Conservation (phyloP, 2,888 invertebrate genomes). For the Parascotia fuliginaria region DNA sequence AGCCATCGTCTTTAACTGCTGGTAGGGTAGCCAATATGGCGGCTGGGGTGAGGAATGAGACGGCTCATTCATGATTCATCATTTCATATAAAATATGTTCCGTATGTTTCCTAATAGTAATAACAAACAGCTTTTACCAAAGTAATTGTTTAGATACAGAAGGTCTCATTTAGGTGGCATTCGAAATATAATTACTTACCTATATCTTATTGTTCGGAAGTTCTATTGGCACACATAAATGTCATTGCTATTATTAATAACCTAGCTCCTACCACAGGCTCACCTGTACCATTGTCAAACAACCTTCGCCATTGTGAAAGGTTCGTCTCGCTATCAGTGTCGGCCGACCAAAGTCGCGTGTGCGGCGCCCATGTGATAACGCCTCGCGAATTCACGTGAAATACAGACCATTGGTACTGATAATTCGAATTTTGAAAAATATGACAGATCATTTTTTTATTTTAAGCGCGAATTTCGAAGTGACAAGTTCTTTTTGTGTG, state of each 20-base stretch:
- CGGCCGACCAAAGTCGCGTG: constrained; percentile 30
- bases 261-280: constrained; percentile 20
- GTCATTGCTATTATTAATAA: constrained; percentile 24
- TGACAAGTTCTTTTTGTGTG: background rate
- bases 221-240: no score
- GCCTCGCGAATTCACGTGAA: constrained; percentile 8
- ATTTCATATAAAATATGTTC: no score
- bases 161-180: no score
- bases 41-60: no score
- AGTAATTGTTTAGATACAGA: no score
- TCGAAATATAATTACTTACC: no score
- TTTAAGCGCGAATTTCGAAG: background rate
- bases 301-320: constrained; percentile 41
- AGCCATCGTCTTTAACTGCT: no score
- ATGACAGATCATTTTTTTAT: background rate
- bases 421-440: background rate
- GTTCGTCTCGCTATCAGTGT: constrained; percentile 20
- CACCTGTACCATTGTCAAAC: constrained; percentile 23
- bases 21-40: no score
- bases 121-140: no score
- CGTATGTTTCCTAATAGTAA: no score
- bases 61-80: no score
- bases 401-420: background rate
- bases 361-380: constrained; percentile 24
- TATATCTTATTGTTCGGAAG: no score